Evolutionary conservation across 2,113 vertebrate genomes (phyloP), one percentile per base, ranked within the genome.

Genomic region (cattle (Bos taurus)): DNA sequence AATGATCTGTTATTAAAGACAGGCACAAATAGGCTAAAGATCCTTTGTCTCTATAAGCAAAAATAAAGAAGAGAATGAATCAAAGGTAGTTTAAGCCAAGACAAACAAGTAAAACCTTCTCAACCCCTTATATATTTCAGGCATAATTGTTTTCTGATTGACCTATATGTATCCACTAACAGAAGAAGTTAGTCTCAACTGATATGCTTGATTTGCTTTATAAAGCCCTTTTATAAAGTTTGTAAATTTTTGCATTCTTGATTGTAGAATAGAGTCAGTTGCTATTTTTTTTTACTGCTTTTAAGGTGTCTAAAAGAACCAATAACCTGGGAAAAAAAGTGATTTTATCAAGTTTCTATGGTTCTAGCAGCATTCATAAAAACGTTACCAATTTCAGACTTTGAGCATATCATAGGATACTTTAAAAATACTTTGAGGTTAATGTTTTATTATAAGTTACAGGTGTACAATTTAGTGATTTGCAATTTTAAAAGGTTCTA

Each of bases 241-340:
- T 54, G 40, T 88, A 57, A 57, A 92, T 96, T 96, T 94, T 64
- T 40, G 77, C 88, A 56, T 93, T 92, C 56, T 95, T 78, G 6
- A 15, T 96, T 97, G 93, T 97, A 98, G 89, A 97, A 96, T 97
- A 81, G 92, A 98, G 95, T 96, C 95, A 97, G 80, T 96, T 97
- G 88, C 64, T 48, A 92, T 7, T 82, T 50, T 98, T 98, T 98
- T 96, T 85, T 96, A 91, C 92, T 97, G 92, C 25, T 97, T 90
- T 95, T 98, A 97, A 87, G 19, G 19, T 92, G 7, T 62, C 26
- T 85, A 92, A 88, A 94, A 64, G 71, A 96, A 95, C 67, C 74
- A 87, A 40, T 89, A 67, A 85, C 60, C 85, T 89, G 59, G 36
- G 40, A 0, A 80, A 87, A 59, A 67, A 60, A 88, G 12, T 57